Evolutionary conservation across 2,888 invertebrate species (phyloP), one percentile per base, ranked within the genome.

Genomic region (Brassicogethes aeneus): DNA sequence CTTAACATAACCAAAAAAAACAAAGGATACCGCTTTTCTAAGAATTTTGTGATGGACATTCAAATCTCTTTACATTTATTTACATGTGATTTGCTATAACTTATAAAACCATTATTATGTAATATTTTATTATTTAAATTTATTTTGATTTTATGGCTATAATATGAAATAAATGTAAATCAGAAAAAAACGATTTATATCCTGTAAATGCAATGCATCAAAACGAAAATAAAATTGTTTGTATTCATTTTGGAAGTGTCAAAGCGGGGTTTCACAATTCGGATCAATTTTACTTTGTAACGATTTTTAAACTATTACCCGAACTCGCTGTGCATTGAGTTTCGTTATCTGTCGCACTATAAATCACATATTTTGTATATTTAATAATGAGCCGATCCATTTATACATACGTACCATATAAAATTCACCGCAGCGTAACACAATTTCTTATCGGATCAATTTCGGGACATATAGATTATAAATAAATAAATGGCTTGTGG

Each of bases 351-450:
- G 14, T 12, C 32, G 3, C 8, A 32, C 32, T 32, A 32, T 32
- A 32, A 32, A 32, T 32, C 32, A 32, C 32, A 32, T 13, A 32
- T 32, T 12, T 32, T 32, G 32, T 32, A 32, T 32, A 32, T 32
- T 32, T 32, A 32, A 32, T 32, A 32, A 32, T 32, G 14, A 32
- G 32, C 32, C 12, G 23, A 10, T 23, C 23, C 10, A 23, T 23
- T 23, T 23, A 23, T 23, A 23, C 10, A 23, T n/a, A n/a, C n/a
- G n/a, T n/a, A n/a, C n/a, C n/a, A n/a, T 23, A 23, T 23, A 23
- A 23, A 23, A 23, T 23, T 23, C 23, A 23, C 23, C 23, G 10
- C 10, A 23, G 23, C 10, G 23, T 23, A 23, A n/a, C n/a, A n/a
- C n/a, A n/a, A n/a, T n/a, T n/a, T n/a, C n/a, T n/a, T n/a, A n/a